Conservation (phyloP, 2,797 vertebrate genomes). For the Xiphorhynchus erythropygius region DNA sequence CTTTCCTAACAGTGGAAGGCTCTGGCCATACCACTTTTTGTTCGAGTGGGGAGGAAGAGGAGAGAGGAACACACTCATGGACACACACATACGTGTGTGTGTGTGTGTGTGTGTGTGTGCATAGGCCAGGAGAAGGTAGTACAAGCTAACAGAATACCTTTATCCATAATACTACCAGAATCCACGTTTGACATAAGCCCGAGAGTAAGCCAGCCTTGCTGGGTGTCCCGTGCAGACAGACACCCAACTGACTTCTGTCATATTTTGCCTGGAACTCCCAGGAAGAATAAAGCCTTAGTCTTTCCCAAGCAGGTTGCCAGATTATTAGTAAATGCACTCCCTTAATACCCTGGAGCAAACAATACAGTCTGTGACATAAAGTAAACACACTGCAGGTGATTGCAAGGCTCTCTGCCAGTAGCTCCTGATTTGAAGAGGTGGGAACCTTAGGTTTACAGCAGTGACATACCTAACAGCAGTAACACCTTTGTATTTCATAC, state of each 20-base stretch:
- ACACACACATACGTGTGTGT: accelerated
- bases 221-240: neutral
- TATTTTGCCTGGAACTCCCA: neutral
- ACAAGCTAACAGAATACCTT: neutral
- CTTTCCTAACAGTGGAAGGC: neutral
- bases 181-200: neutral
- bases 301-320: constrained; percentile 17
- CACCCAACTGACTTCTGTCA: neutral
- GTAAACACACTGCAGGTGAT: neutral
- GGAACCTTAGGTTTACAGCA: neutral
- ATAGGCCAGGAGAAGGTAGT: neutral
- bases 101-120: neutral
- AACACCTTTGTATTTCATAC: neutral
- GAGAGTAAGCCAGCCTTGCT: neutral
- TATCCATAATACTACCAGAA: neutral
- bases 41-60: neutral
- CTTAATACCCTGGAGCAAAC: neutral
- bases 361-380: neutral
- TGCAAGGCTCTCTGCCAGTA: neutral
- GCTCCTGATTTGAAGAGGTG: neutral
- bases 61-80: neutral
- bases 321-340: neutral
- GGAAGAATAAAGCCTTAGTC: neutral
- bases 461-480: neutral
- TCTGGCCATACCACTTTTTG: neutral